Base-by-base conservation (phyloP, 2,888 invertebrate genomes). In the Philereme transversata region DNA sequence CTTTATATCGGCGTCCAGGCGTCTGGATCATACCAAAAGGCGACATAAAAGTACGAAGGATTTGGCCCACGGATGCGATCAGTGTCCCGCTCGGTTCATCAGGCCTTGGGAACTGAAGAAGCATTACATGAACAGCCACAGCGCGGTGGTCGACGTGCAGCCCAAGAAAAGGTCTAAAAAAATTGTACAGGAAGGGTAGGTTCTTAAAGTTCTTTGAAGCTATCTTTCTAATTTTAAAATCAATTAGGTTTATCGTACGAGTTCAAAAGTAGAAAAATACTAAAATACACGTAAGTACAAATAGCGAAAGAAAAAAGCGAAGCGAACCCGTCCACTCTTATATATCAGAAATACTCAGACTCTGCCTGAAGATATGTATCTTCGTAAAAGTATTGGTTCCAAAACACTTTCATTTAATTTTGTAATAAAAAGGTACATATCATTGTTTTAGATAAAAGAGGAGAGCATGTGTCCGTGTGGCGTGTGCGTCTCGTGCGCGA, bases 61-160 rank as follows among this genome's bases (percentile, higher is more conserved):
- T 0, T 78, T 84, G 73, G 77, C 82, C 0, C 87, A 90, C 44
- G 80, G 69, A 0, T 92, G 92, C 44, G 76, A 78, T 0, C 61
- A 79, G 44, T 92, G 92, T 58, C 64, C 77, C 0, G 87, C 90
- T 0, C 75, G 83, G 4, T 92, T 91, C 62, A 74, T 88, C 0
- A 76, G 88, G 11, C 91, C 92, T 0, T 87, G 84, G 57, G 86
- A 89, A 59, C 71, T 91, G 51, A 86, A 79, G 60, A 90, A 87
- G 34, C 92, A 92, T 69, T 84, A 78, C 48, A 62, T 77, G 45
- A 68, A 77, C 0, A 79, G 78, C 0, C 90, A 90, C 57, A 71
- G 67, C 22, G 65, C 72, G 5, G 71, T 73, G 0, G 75, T 78
- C 0, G 67, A 80, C 0, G 79, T 80, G 5, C 51, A 66, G 45